Percentiles rank a stretch among this genome's conserved stretches.
Conservation (phyloP, 2,797 vertebrate species). For the Girardinus metallicus region DNA sequence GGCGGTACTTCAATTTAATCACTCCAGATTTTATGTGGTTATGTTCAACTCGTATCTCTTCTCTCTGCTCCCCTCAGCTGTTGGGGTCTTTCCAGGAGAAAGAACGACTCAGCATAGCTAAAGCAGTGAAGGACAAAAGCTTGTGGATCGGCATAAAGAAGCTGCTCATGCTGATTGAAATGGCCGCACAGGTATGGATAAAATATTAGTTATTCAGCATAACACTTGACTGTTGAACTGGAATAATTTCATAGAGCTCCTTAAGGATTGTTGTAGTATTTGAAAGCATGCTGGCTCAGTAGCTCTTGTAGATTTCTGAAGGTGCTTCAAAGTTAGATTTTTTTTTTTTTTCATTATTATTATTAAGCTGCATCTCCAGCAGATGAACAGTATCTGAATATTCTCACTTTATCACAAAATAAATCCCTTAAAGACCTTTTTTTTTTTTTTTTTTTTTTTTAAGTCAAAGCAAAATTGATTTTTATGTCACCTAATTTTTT, state of each 20-base stretch:
- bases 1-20: not conserved
- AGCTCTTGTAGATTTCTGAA: not conserved
- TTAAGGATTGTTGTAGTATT: not conserved
- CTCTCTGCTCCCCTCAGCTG: conserved; percentile 74
- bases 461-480: not conserved
- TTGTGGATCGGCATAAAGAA: conserved; percentile 96
- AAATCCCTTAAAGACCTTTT: not conserved
- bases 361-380: not conserved
- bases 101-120: conserved; percentile 86
- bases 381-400: not conserved
- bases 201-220: not conserved
- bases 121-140: conserved; percentile 83
- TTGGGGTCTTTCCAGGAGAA: conserved; percentile 92
- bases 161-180: conserved; percentile 96
- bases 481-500: not conserved
- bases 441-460: no score
- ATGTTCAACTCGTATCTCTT: not conserved
- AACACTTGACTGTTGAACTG: not conserved
- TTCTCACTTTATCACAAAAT: not conserved
- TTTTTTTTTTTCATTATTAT: not conserved
- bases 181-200: conserved; percentile 90
- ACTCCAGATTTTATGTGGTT: not conserved
- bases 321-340: not conserved
- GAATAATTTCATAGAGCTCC: not conserved
- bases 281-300: not conserved